These are phyloP conservation scores for Himalopsyche japonica DNA, from an alignment of 2,888 invertebrate genomes.

Conservation along the genomic window DNA sequence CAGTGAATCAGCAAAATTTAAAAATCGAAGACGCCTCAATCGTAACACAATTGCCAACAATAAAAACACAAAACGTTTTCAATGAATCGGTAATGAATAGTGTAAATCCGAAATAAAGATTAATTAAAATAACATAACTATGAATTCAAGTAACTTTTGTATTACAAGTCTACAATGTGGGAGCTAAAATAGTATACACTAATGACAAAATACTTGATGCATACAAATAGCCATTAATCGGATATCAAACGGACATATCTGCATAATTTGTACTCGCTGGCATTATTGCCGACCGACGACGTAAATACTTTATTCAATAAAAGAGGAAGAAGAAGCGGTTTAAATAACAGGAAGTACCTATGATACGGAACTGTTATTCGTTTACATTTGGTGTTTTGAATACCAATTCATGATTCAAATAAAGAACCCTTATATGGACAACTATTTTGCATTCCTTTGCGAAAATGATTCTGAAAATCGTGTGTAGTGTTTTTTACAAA, in stretches of 20 bases:
- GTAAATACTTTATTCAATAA: neutral
- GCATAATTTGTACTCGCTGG: neutral
- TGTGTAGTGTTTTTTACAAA: neutral
- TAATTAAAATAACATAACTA: neutral
- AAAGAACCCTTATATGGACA: neutral
- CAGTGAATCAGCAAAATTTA: no score
- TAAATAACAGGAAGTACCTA: neutral
- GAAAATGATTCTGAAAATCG: neutral
- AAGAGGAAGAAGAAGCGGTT: neutral
- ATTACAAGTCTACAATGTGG: neutral
- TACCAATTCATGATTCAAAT: neutral
- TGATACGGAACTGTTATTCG: neutral
- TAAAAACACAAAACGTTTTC: no score
- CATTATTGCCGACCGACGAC: neutral
- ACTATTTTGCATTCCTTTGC: neutral
- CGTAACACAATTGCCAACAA: no score
- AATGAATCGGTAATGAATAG: no score
- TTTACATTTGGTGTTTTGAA: neutral
- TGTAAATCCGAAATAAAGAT: no score
- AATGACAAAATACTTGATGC: neutral
- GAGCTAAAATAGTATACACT: neutral
- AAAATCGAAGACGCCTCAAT: no score
- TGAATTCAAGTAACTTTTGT: neutral
- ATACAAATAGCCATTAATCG: neutral
- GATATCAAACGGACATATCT: neutral